phyloP scores from a whole-genome alignment of 2,113 vertebrate genomes.

The Triplophysa dalaica region DNA sequence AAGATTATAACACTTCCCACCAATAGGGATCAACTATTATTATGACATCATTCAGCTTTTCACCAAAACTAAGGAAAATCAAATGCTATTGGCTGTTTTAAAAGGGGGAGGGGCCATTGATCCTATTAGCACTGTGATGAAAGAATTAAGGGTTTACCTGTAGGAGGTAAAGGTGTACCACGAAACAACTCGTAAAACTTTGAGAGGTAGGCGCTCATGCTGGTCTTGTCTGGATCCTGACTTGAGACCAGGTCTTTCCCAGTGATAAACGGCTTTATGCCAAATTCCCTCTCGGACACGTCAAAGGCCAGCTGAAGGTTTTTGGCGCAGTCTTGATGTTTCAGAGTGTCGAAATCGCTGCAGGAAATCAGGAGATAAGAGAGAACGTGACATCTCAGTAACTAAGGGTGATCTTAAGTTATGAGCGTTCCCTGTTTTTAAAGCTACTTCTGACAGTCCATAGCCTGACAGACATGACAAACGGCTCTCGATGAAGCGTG shows the following conservation, averaged over 20 bases:
- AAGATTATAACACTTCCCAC: too few species aligned
- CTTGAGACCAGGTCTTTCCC: slow-evolving; percentile 78
- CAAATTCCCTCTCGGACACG: slow-evolving; percentile 86
- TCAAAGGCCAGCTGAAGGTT: slow-evolving; percentile 93
- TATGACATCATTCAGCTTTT: too few species aligned
- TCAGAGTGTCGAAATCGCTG: slow-evolving; percentile 89
- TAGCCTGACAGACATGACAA: slow-evolving; percentile 27
- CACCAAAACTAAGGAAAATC: too few species aligned
- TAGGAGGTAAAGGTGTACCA: slow-evolving; percentile 79
- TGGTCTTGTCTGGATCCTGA: slow-evolving; percentile 84
- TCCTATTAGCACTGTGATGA: background rate
- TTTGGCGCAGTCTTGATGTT: slow-evolving; percentile 77
- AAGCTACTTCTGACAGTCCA: slow-evolving; percentile 29
- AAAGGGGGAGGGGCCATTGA: too few species aligned
- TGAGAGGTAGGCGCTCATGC: slow-evolving; percentile 89
- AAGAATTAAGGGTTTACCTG: slow-evolving; percentile 72
- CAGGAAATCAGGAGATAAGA: slow-evolving; percentile 12
- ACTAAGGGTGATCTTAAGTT: background rate
- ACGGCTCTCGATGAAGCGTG: slow-evolving; percentile 41
- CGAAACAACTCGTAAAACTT: slow-evolving; percentile 95
- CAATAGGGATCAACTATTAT: too few species aligned
- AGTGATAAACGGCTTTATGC: slow-evolving; percentile 83
- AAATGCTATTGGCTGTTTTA: too few species aligned
- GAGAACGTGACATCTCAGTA: background rate
- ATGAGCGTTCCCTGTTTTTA: slow-evolving; percentile 12